phyloP scores from a whole-genome alignment of 2,888 invertebrate species.

The Linnaemya vulpina region DNA sequence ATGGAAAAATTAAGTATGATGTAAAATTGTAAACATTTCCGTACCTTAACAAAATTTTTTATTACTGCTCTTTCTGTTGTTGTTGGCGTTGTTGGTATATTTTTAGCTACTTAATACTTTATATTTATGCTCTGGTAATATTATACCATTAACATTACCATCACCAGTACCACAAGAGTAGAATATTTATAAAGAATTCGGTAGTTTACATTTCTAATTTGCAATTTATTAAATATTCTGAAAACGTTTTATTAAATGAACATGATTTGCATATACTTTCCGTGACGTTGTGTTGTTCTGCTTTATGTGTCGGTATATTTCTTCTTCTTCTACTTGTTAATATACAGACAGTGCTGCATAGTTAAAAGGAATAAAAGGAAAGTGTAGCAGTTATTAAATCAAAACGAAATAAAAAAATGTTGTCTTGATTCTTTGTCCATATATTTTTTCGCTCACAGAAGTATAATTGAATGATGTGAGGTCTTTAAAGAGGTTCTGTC shows the following conservation, averaged over 20 bases:
- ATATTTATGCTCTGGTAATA: conserved; percentile 61
- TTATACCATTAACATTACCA: conserved; percentile 66
- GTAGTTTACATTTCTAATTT: conserved; percentile 70
- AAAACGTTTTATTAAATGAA: conserved; percentile 80
- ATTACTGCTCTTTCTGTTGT: not conserved
- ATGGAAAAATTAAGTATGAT: conserved; percentile 27
- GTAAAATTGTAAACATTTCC: conserved; percentile 62
- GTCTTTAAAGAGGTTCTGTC: too few relatives aligned
- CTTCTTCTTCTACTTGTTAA: conserved; percentile 13
- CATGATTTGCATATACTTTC: conserved; percentile 79
- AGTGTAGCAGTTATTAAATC: not conserved
- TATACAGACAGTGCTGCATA: not conserved
- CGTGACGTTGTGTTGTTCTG: conserved; percentile 26
- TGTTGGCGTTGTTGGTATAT: conserved; percentile 7
- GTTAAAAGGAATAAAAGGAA: not conserved
- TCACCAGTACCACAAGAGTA: conserved; percentile 4
- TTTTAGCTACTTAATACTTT: conserved; percentile 46
- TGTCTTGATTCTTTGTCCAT: not conserved
- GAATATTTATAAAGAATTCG: conserved; percentile 36
- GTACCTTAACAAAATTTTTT: conserved; percentile 51
- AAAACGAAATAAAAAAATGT: not conserved
- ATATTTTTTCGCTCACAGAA: not conserved
- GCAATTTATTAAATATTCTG: conserved; percentile 80
- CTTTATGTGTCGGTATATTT: conserved; percentile 25
- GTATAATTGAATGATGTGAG: too few relatives aligned